Evolutionary conservation across 1,140 invertebrate species (phyloP), one percentile per base, ranked within the genome.

Genomic region (Spodoptera frugiperda): DNA sequence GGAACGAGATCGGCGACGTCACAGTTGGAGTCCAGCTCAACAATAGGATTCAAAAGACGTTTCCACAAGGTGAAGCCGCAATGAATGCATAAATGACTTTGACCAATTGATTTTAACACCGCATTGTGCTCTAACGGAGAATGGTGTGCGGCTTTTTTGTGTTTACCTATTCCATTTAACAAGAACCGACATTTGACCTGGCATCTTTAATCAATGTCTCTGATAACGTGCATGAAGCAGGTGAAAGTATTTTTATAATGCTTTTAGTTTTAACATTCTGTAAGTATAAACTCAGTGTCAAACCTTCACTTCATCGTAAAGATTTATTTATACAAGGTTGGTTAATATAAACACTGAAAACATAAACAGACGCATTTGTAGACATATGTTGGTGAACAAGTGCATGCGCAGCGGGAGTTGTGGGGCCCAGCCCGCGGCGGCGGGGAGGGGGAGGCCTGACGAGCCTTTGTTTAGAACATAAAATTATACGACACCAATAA

Each of bases 401-500:
- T 92, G 90, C 87, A 89, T 68, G 82, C 82, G 78, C 87, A 87
- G 78, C 84, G 86, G 83, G 84, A 75, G 81, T 63, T 57, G 63
- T 44, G 75, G 55, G 39, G 72, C 25, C 25, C 25, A 25, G 53
- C 70, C 65, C 25, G 78, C 48, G 54, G 33, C 65, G 74, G 79
- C 11, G 79, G 78, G 77, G 72, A 54, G 63, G 57, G 17, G 71
- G 49, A 33, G 68, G 80, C 65, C 82, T 83, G 82, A 91, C 87
- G 87, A 87, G 84, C 85, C 88, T 92, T 93, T 93, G 92, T 93
- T 93, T 93, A 92, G 87, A 90, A 88, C 89, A 92, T 93, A 90
- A 93, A 93, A 92, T 93, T 93, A 93, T 93, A 93, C 90, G 90
- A 92, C 89, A 87, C 84, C 86, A 84, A 92, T 93, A 93, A 93